These are phyloP conservation scores for Hoplias malabaricus DNA, from an alignment of 2,113 vertebrate genomes.

Conservation along the genomic window DNA sequence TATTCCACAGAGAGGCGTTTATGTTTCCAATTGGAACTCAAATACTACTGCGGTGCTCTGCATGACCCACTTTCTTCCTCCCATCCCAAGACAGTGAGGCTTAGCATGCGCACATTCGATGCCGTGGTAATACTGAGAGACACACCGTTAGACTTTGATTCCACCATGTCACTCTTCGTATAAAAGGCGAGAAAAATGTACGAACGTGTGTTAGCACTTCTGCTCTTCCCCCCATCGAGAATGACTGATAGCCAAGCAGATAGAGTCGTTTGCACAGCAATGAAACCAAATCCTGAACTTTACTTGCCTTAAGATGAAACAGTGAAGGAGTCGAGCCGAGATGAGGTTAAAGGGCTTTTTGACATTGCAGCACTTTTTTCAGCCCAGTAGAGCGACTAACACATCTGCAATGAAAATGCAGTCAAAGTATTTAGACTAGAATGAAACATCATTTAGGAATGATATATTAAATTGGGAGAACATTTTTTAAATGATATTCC, in stretches of 20 bases:
- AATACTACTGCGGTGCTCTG: background rate
- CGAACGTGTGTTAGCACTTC: background rate
- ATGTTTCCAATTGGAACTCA: slow-evolving; percentile 2
- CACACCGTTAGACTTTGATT: slow-evolving; percentile 8
- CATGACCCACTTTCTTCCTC: background rate
- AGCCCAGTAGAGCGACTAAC: slow-evolving; percentile 34
- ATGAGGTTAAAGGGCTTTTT: background rate
- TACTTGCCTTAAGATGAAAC: slow-evolving; percentile 3
- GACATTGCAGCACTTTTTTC: background rate
- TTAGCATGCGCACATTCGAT: background rate
- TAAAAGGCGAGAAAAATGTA: slow-evolving; percentile 3
- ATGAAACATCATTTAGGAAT: slow-evolving; percentile 1
- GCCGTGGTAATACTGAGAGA: background rate
- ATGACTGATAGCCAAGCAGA: background rate
- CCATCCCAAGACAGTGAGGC: background rate
- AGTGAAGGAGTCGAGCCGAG: background rate
- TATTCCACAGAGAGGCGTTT: slow-evolving; percentile 3
- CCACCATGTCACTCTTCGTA: background rate
- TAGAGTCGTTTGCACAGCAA: slow-evolving; percentile 8
- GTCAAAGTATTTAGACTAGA: slow-evolving; percentile 37
- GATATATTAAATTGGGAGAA: background rate
- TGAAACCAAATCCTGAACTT: background rate
- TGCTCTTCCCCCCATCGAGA: background rate
- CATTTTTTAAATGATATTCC: background rate
- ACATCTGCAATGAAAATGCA: slow-evolving; percentile 12